Conservation (phyloP, 2,888 invertebrate genomes). For the Acronicta psi region DNA sequence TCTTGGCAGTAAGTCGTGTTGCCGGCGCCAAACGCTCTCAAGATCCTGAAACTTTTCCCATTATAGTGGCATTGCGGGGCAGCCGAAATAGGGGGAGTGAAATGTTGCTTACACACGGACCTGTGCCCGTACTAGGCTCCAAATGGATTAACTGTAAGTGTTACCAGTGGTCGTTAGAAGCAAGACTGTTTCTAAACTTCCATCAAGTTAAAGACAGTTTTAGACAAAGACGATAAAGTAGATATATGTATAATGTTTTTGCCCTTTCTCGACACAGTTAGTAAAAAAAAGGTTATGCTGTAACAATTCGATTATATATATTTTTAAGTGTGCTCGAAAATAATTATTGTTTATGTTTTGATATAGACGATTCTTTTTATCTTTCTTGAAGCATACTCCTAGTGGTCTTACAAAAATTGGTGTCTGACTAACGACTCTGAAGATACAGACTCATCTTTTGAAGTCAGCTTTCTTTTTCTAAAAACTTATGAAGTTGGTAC, state of each 20-base stretch:
- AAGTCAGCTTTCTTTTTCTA: background rate
- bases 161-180: constrained; percentile 9
- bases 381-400: too few relatives aligned
- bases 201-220: constrained; percentile 1
- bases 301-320: too few relatives aligned
- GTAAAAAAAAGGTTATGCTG: too few relatives aligned
- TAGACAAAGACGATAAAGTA: too few relatives aligned
- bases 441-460: background rate
- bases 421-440: too few relatives aligned
- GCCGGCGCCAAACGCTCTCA: constrained; percentile 61
- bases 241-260: too few relatives aligned
- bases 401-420: too few relatives aligned
- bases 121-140: constrained; percentile 13
- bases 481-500: background rate
- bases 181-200: background rate
- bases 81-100: constrained; percentile 57
- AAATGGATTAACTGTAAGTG: constrained; percentile 22
- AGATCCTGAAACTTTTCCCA: constrained; percentile 70
- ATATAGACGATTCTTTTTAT: too few relatives aligned
- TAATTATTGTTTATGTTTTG: too few relatives aligned
- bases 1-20: constrained; percentile 62
- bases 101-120: constrained; percentile 56
- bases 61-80: constrained; percentile 60
- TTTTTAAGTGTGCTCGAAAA: too few relatives aligned
- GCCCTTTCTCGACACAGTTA: too few relatives aligned